These are phyloP conservation scores for Manis crassicaudata DNA, from an alignment of 2,797 vertebrate genomes.

Conservation along the genomic window DNA sequence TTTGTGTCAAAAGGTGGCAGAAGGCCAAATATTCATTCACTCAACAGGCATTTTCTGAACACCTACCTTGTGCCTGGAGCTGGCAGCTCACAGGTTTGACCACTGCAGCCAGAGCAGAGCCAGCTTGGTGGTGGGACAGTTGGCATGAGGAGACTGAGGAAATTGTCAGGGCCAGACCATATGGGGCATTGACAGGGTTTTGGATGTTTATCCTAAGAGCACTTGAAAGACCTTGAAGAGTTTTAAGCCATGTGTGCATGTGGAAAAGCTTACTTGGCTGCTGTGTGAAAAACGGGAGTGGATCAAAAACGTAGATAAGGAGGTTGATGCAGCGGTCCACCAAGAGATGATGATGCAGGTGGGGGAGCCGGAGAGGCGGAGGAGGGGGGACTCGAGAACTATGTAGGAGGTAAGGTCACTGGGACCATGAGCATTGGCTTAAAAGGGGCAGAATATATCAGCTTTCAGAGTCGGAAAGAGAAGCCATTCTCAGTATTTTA, in stretches of 20 bases:
- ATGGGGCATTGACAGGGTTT: background rate
- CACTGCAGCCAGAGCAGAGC: accelerated
- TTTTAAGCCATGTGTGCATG: too few relatives aligned
- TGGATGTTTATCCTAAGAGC: background rate
- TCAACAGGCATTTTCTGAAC: background rate
- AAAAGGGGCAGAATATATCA: background rate
- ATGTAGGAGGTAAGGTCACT: background rate
- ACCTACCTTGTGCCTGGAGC: background rate
- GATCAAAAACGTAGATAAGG: background rate
- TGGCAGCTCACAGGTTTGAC: background rate
- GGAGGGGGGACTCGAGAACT: background rate
- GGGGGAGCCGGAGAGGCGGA: background rate
- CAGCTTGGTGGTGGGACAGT: background rate
- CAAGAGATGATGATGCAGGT: background rate
- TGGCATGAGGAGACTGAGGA: background rate
- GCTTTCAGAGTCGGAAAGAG: background rate
- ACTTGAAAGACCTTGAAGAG: background rate
- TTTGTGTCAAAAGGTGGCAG: background rate
- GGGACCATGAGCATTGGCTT: background rate
- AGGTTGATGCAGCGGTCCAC: background rate
- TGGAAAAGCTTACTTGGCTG: background rate
- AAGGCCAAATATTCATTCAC: background rate
- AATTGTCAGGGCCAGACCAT: background rate
- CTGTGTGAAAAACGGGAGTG: background rate
- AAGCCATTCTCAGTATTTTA: background rate